These are phyloP conservation scores for Torymus auratus DNA, from an alignment of 2,888 invertebrate genomes.

Conservation along the genomic window DNA sequence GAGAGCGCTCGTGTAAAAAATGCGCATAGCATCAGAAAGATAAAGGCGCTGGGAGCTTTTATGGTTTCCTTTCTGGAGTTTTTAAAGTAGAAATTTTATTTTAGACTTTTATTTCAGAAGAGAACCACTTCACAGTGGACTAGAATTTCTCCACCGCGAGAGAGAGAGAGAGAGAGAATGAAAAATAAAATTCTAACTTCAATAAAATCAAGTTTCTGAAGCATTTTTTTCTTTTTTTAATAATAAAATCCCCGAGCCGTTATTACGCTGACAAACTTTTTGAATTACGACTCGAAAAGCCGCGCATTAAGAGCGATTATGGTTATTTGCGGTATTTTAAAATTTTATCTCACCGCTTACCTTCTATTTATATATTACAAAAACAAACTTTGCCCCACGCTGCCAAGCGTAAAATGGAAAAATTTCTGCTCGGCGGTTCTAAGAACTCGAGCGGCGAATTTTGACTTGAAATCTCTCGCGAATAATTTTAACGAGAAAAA, in stretches of 20 bases:
- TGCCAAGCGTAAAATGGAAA: no score
- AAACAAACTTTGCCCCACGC: no score
- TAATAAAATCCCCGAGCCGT: slow-evolving; percentile 3
- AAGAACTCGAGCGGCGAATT: no score
- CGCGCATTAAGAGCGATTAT: no score
- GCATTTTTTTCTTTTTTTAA: slow-evolving; percentile 7
- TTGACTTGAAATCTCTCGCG: no score
- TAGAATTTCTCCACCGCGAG: slow-evolving; percentile 9
- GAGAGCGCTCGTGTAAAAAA: slow-evolving; percentile 11
- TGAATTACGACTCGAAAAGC: no score
- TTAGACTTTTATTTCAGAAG: slow-evolving; percentile 40
- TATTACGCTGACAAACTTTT: no score
- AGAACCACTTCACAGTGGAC: slow-evolving; percentile 21
- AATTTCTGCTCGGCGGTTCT: no score
- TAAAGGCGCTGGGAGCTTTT: slow-evolving; percentile 29
- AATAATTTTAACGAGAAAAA: no score
- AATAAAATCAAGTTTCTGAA: background rate
- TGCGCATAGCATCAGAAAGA: slow-evolving; percentile 32
- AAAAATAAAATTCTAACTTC: slow-evolving; percentile 30
- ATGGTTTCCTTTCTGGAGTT: slow-evolving; percentile 35
- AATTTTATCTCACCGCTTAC: no score
- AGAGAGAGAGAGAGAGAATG: slow-evolving; percentile 2
- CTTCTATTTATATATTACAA: no score
- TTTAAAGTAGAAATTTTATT: slow-evolving; percentile 47
- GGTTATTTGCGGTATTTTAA: no score